Evolutionary conservation across 2,888 invertebrate genomes (phyloP).

Genomic region (Drosophila colorata): DNA sequence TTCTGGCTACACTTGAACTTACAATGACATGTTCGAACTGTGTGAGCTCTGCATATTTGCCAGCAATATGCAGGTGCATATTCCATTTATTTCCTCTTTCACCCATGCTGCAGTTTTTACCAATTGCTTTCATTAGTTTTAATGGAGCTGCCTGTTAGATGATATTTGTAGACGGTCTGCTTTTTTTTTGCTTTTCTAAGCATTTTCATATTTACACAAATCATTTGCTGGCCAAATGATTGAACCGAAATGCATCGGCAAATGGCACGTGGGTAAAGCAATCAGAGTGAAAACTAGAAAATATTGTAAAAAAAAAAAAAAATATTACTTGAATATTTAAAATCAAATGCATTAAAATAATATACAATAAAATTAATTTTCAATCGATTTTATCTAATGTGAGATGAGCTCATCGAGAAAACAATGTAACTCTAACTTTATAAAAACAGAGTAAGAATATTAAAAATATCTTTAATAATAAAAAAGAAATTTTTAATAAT

Average conservation of each 20-base stretch:
- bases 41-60: slow-evolving; percentile 64
- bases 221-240: slow-evolving; percentile 9
- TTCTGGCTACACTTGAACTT: slow-evolving; percentile 75
- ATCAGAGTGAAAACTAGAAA: neutral
- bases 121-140: slow-evolving; percentile 78
- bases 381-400: too few relatives aligned
- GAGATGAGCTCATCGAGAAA: too few relatives aligned
- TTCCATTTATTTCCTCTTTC: slow-evolving; percentile 40
- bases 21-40: slow-evolving; percentile 75
- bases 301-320: slow-evolving; percentile 2
- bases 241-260: neutral
- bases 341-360: too few relatives aligned
- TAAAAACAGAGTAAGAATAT: too few relatives aligned
- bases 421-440: too few relatives aligned
- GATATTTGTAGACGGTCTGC: slow-evolving; percentile 36
- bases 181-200: slow-evolving; percentile 41
- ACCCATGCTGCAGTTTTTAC: slow-evolving; percentile 30
- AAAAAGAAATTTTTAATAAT: too few relatives aligned
- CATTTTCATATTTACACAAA: slow-evolving; percentile 38
- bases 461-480: too few relatives aligned
- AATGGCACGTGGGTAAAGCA: neutral
- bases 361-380: too few relatives aligned
- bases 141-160: slow-evolving; percentile 51
- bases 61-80: slow-evolving; percentile 46
- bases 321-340: too few relatives aligned